Conservation (phyloP, 2,113 vertebrate genomes). For the Petaurus breviceps region DNA sequence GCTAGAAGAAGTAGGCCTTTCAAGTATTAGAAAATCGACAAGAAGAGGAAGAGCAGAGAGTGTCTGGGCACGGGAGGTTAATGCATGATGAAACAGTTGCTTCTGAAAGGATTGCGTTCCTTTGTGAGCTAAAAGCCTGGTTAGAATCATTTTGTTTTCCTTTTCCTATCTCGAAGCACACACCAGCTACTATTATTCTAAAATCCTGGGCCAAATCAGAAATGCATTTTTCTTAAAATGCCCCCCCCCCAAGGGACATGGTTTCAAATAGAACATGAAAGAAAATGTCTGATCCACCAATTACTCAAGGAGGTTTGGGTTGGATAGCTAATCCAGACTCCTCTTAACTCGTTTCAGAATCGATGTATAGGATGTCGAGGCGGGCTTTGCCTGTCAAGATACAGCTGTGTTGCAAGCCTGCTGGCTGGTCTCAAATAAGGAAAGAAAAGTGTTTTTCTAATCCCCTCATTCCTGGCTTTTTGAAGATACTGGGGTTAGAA, state of each 20-base stretch:
- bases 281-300: constrained; percentile 13
- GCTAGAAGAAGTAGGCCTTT: constrained; percentile 17
- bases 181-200: constrained; percentile 41
- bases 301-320: neutral
- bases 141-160: constrained; percentile 55
- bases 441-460: neutral
- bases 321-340: neutral
- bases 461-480: neutral
- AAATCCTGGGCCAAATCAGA: constrained; percentile 52
- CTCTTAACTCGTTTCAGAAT: constrained; percentile 9
- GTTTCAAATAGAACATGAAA: neutral
- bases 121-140: constrained; percentile 63
- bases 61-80: constrained; percentile 47
- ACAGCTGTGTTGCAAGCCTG: neutral
- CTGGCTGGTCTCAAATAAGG: neutral
- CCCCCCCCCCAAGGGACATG: constrained; percentile 14
- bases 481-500: neutral
- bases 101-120: constrained; percentile 39
- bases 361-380: rapidly evolving
- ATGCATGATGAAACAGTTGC: constrained; percentile 33
- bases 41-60: neutral
- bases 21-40: neutral
- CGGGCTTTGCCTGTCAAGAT: neutral
- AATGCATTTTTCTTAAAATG: constrained; percentile 41
- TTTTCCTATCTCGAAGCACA: constrained; percentile 50